phyloP scores from a whole-genome alignment of 2,888 invertebrate species.

The Gymnocheta viridis region DNA sequence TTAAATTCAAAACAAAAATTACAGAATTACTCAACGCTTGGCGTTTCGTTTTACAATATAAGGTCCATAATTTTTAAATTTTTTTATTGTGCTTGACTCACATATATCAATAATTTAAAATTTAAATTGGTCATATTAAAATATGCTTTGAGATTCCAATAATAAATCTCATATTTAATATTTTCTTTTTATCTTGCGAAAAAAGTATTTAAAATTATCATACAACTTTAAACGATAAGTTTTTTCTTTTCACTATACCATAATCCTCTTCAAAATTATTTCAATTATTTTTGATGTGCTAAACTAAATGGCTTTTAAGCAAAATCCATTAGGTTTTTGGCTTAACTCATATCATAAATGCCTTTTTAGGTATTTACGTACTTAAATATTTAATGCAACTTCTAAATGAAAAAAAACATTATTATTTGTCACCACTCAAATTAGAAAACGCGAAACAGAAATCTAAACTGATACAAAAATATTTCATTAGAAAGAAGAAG shows the following conservation, averaged over 20 bases:
- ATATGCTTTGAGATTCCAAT: neutral
- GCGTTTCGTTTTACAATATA: too few species aligned
- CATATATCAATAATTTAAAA: neutral
- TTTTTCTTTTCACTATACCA: neutral
- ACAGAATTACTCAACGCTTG: too few species aligned
- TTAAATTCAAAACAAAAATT: too few species aligned
- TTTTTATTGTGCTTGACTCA: neutral
- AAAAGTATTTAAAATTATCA: neutral
- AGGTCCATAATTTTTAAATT: neutral
- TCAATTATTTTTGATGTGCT: conserved; percentile 14
- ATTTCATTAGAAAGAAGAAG: too few species aligned
- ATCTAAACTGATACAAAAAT: neutral
- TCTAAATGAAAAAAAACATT: neutral
- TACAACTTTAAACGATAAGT: neutral
- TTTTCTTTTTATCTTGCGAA: neutral
- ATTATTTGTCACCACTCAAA: neutral
- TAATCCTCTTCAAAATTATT: conserved; percentile 19
- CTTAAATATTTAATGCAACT: neutral
- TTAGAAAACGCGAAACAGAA: neutral
- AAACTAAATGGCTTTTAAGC: neutral
- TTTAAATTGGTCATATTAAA: neutral
- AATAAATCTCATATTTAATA: neutral
- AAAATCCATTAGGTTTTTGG: conserved; percentile 10
- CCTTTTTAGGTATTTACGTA: neutral
- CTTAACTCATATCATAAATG: neutral